Evolutionary conservation across 1,140 invertebrate genomes (phyloP).

Genomic region (Nixonia krombeini): DNA sequence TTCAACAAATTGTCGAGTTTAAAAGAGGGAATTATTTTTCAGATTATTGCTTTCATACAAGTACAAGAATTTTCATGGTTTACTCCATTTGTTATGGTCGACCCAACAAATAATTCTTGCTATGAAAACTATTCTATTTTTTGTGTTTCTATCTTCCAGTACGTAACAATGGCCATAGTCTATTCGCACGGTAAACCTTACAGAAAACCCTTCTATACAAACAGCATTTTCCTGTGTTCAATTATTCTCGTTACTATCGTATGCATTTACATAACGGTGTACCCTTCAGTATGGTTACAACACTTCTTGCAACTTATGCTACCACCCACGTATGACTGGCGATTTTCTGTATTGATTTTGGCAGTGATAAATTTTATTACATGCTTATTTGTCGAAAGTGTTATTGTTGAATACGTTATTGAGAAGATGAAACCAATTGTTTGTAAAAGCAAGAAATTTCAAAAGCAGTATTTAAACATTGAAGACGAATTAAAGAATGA

Average conservation of each 20-base stretch:
- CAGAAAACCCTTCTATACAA: conserved; percentile 86
- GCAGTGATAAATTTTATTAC: conserved; percentile 75
- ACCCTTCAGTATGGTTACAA: conserved; percentile 77
- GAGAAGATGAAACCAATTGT: conserved; percentile 72
- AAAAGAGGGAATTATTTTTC: conserved; percentile 67
- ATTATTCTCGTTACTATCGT: conserved; percentile 76
- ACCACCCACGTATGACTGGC: conserved; percentile 77
- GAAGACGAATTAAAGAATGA: conserved; percentile 63
- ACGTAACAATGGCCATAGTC: conserved; percentile 89
- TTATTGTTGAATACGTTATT: conserved; percentile 76
- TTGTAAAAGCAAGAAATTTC: conserved; percentile 72
- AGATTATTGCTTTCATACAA: conserved; percentile 77
- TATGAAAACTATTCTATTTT: conserved; percentile 91
- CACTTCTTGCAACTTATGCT: conserved; percentile 77
- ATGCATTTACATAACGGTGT: conserved; percentile 79
- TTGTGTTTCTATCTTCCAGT: conserved; percentile 91
- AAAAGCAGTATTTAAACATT: conserved; percentile 73
- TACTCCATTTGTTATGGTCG: conserved; percentile 72
- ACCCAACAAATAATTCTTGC: conserved; percentile 71
- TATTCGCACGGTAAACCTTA: conserved; percentile 95
- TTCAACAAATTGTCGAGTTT: too few relatives aligned
- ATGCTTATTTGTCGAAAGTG: conserved; percentile 76
- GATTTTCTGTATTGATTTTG: conserved; percentile 75
- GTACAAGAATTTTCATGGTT: conserved; percentile 83
- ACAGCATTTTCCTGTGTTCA: conserved; percentile 78